These are phyloP conservation scores for Nothobranchius furzeri DNA, from an alignment of 2,113 vertebrate genomes.

Conservation along the genomic window DNA sequence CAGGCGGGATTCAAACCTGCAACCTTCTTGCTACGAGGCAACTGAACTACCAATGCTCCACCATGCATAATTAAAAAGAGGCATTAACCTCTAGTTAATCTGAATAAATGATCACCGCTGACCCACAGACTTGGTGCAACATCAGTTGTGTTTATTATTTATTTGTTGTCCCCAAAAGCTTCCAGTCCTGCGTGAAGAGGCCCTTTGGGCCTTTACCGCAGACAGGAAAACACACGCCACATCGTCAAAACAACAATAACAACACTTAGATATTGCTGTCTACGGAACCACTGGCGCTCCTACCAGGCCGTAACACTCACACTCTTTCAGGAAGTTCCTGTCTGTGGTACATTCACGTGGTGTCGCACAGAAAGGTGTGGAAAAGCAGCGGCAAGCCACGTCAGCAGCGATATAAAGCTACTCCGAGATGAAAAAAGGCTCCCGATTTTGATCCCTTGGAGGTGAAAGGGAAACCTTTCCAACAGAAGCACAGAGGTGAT, in stretches of 20 bases:
- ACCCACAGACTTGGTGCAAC: constrained; percentile 57
- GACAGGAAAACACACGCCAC: constrained; percentile 64
- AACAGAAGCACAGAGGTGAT: constrained; percentile 69
- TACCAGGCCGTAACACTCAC: constrained; percentile 30
- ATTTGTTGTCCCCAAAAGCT: constrained; percentile 62
- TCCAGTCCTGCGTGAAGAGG: constrained; percentile 60
- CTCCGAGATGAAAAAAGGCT: constrained; percentile 55
- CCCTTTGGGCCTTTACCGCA: constrained; percentile 41
- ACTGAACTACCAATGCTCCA: too few species aligned
- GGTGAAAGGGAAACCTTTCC: constrained; percentile 23
- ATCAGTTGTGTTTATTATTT: constrained; percentile 76
- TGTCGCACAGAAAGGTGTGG: constrained; percentile 59
- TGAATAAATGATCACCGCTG: not conserved
- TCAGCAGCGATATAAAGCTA: constrained; percentile 63
- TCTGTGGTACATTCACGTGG: constrained; percentile 68
- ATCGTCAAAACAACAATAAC: constrained; percentile 17
- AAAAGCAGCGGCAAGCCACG: constrained; percentile 49
- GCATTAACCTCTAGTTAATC: too few species aligned
- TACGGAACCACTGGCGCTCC: constrained; percentile 49
- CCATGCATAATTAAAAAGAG: too few species aligned
- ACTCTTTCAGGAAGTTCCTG: constrained; percentile 38
- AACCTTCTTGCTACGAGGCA: too few species aligned
- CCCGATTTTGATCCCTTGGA: constrained; percentile 2
- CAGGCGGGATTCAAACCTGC: too few species aligned
- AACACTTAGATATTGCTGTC: constrained; percentile 78